Conservation (phyloP, 2,113 vertebrate species). For the Chroicocephalus ridibundus region DNA sequence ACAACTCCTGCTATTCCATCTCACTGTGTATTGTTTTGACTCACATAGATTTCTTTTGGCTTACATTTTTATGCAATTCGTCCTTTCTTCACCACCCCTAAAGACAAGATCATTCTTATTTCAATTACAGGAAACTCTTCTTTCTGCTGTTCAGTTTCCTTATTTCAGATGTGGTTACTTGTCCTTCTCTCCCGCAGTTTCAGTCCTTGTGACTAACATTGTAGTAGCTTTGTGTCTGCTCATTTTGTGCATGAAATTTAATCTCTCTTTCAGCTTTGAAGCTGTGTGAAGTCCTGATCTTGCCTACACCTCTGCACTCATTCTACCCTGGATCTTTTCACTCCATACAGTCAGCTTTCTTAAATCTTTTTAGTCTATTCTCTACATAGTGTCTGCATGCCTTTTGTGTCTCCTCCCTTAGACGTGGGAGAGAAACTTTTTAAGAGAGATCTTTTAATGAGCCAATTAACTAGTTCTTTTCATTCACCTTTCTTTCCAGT, state of each 20-base stretch:
- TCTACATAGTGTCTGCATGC: neutral
- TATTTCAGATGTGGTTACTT: neutral
- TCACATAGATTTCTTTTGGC: neutral
- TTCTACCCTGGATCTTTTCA: neutral
- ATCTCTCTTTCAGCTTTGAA: neutral
- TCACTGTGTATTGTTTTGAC: neutral
- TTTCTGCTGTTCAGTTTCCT: neutral
- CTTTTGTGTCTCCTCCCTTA: neutral
- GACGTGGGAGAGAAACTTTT: neutral
- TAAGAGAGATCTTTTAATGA: neutral
- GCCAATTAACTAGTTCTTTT: constrained; percentile 12
- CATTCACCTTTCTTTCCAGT: neutral
- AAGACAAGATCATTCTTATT: neutral
- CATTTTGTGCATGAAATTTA: neutral
- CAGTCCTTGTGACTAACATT: neutral
- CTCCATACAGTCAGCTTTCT: neutral
- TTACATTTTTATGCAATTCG: neutral
- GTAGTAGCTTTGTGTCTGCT: neutral
- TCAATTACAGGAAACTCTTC: neutral
- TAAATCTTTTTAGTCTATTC: neutral
- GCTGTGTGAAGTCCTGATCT: neutral
- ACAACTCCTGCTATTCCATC: neutral
- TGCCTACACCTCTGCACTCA: neutral
- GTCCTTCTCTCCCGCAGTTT: neutral
- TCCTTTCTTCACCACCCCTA: neutral